Conservation (phyloP, 2,888 invertebrate species). For the Hyles lineata region DNA sequence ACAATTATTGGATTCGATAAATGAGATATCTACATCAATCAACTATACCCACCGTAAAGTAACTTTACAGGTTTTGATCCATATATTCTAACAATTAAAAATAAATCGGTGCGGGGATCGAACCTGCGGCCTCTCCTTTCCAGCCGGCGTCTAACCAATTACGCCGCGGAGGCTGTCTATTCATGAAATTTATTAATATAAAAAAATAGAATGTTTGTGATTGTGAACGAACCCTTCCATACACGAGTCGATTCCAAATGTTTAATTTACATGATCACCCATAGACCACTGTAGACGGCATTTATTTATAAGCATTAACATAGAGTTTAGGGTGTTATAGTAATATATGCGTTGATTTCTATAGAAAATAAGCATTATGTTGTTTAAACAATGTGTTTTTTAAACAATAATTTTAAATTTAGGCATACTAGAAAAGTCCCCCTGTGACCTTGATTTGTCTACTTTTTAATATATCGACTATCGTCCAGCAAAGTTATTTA, state of each 20-base stretch:
- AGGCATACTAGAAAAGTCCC: conserved; percentile 48
- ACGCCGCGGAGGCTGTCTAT: too few relatives aligned
- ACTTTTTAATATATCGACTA: conserved; percentile 43
- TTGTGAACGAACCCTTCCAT: conserved; percentile 15
- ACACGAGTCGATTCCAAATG: conserved; percentile 35
- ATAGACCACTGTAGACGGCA: conserved; percentile 75
- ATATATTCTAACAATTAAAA: too few relatives aligned
- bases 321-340: conserved; percentile 77
- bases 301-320: conserved; percentile 83
- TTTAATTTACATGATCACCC: conserved; percentile 33
- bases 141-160: too few relatives aligned
- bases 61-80: too few relatives aligned
- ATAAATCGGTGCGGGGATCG: too few relatives aligned
- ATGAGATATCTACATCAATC: background rate
- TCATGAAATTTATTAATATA: background rate
- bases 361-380: conserved; percentile 76
- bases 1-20: background rate
- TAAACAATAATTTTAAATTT: conserved; percentile 49
- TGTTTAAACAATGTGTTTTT: conserved; percentile 68
- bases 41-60: background rate
- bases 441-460: conserved; percentile 52
- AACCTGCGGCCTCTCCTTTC: too few relatives aligned
- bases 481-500: conserved; percentile 77
- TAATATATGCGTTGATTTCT: conserved; percentile 85
- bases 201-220: background rate